Evolutionary conservation across 2,113 vertebrate species (phyloP).

Genomic region (Marcusenius ussheri): DNA sequence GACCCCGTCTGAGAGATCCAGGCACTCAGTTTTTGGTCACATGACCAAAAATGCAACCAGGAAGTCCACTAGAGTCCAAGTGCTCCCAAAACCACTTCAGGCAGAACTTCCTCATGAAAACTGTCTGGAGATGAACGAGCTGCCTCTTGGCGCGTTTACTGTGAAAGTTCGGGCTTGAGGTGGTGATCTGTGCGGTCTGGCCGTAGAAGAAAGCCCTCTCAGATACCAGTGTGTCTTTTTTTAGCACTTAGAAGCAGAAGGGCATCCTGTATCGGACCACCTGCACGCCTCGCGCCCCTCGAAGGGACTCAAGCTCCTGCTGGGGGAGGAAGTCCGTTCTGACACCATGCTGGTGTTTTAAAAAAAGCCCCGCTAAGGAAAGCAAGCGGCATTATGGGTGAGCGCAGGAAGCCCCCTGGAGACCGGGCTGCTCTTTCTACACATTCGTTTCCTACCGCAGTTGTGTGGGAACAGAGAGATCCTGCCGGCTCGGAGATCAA

Average conservation of each 20-base stretch:
- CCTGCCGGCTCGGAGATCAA: not conserved
- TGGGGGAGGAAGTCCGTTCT: not conserved
- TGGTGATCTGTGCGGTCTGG: not conserved
- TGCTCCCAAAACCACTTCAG: not conserved
- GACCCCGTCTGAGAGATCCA: not conserved
- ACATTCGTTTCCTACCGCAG: not conserved
- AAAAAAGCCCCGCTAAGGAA: not conserved
- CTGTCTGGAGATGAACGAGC: not conserved
- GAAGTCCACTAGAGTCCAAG: not conserved
- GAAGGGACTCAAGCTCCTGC: not conserved
- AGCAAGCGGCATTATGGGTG: not conserved
- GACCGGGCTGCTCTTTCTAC: not conserved
- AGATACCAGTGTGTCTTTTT: not conserved
- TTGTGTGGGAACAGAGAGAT: not conserved
- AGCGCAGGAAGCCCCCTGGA: not conserved
- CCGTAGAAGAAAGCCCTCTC: not conserved
- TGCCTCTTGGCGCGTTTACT: not conserved
- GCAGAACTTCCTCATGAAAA: not conserved
- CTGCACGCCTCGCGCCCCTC: not conserved
- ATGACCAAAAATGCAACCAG: not conserved
- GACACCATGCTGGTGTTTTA: not conserved
- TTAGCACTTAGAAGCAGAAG: not conserved
- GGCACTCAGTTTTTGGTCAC: not conserved
- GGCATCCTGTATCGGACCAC: not conserved
- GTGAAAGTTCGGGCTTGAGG: not conserved